phyloP scores from a whole-genome alignment of 1,140 invertebrate genomes.

The Zaprionus lachaisei region DNA sequence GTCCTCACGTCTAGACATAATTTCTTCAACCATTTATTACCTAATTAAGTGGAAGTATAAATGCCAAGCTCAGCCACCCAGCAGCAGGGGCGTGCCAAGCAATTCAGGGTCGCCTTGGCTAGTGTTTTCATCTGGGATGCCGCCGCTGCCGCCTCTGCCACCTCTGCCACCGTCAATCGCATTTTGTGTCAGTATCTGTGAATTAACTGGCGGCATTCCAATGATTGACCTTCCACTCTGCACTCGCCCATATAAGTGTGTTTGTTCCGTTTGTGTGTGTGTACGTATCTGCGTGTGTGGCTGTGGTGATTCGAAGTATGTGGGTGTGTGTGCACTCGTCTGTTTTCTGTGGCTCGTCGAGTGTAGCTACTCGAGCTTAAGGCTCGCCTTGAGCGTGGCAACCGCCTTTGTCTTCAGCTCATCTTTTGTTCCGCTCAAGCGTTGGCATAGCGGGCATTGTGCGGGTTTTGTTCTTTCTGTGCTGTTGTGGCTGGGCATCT shows the following conservation, averaged over 20 bases:
- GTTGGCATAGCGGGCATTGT: slow-evolving; percentile 56
- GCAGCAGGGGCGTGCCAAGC: slow-evolving; percentile 47
- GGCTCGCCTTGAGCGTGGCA: slow-evolving; percentile 70
- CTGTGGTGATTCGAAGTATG: neutral
- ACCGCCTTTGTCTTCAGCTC: slow-evolving; percentile 74
- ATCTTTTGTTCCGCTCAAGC: slow-evolving; percentile 68
- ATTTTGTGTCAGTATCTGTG: slow-evolving; percentile 73
- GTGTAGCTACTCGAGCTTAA: slow-evolving; percentile 65
- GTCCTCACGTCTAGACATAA: slow-evolving; percentile 84
- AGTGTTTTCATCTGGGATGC: slow-evolving; percentile 50
- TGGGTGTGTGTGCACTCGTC: slow-evolving; percentile 14
- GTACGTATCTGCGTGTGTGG: slow-evolving; percentile 24
- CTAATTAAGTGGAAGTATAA: slow-evolving; percentile 84
- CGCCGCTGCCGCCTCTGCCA: neutral
- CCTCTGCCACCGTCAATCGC: slow-evolving; percentile 13
- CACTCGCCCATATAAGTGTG: slow-evolving; percentile 12
- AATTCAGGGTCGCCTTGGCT: slow-evolving; percentile 38
- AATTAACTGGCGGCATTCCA: slow-evolving; percentile 83
- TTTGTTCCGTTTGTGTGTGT: slow-evolving; percentile 34
- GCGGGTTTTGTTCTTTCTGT: slow-evolving; percentile 47
- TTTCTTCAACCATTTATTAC: slow-evolving; percentile 85
- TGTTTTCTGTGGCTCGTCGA: slow-evolving; percentile 47
- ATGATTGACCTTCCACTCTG: slow-evolving; percentile 73
- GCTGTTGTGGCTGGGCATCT: slow-evolving; percentile 37
- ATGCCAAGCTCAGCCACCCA: slow-evolving; percentile 78